Evolutionary conservation across 2,888 invertebrate genomes (phyloP).

Genomic region (Agriotes lineatus): DNA sequence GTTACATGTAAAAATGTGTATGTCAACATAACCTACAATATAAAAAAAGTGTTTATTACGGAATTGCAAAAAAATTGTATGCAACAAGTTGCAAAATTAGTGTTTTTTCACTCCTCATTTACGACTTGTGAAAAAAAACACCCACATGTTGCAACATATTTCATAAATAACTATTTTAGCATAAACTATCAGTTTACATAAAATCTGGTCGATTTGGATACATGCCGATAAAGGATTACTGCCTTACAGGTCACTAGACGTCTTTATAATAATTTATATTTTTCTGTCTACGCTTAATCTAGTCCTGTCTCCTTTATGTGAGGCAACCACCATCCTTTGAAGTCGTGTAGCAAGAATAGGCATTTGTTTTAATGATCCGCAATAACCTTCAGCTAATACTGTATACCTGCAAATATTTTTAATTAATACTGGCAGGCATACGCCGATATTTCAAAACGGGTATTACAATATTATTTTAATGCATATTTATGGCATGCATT

Average conservation of each 20-base stretch:
- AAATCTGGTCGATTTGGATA: too few species aligned
- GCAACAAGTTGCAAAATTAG: too few species aligned
- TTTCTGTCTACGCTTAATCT: not conserved
- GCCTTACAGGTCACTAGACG: constrained; percentile 15
- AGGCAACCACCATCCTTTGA: not conserved
- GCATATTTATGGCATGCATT: constrained; percentile 32
- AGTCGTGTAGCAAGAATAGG: not conserved
- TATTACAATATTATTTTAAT: constrained; percentile 26
- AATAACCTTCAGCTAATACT: not conserved
- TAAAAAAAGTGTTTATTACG: too few species aligned
- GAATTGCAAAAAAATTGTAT: too few species aligned
- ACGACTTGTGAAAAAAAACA: too few species aligned
- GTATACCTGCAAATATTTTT: not conserved
- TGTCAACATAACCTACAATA: too few species aligned
- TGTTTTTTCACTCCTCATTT: too few species aligned
- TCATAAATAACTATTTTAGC: too few species aligned
- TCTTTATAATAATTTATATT: not conserved
- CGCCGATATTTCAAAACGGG: constrained; percentile 18
- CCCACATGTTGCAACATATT: too few species aligned
- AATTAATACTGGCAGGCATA: constrained; percentile 13
- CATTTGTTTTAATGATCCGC: not conserved
- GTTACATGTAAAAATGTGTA: too few species aligned
- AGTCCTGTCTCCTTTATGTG: not conserved
- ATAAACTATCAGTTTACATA: too few species aligned
- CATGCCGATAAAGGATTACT: not conserved